Evolutionary conservation across 2,888 invertebrate species (phyloP), one percentile per base, ranked within the genome.

Genomic region (Perithous albicinctus): DNA sequence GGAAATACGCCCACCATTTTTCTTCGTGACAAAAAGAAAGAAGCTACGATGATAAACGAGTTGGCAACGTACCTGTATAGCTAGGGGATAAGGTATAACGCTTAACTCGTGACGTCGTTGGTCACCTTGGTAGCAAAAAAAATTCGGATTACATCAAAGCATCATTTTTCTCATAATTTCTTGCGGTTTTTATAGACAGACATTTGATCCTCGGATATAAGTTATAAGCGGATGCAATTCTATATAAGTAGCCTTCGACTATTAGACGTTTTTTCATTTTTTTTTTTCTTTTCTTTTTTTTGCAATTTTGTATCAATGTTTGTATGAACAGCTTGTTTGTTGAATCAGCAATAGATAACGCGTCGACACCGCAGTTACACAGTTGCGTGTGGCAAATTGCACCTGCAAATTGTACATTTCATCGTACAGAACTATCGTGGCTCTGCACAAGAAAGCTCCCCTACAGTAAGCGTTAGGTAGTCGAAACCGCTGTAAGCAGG

Each of bases 281-380:
- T n/a, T n/a, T n/a, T n/a, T n/a, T n/a, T n/a, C n/a, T n/a, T n/a
- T n/a, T n/a, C n/a, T n/a, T n/a, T n/a, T n/a, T n/a, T n/a, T n/a
- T n/a, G n/a, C n/a, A n/a, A n/a, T n/a, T n/a, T 18, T 59, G 41
- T 41, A 41, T 26, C 7, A 64, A 74, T 38, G 23, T 41, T 64
- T 54, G 74, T 38, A 64, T 74, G 64, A 74, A 64, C 74, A 74
- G 64, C 54, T 26, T 54, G 46, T 10, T 75, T 32, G 46, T 54
- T 20, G n/a, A 26, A 18, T 20, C 18, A 43, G 26, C 64, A 15
- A 23, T 18, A 64, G 43, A 54, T 64, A 64, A 56, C 15, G 20
- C 6, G 10, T 29, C 26, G 26, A 41, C 48, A 26, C 5, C n/a
- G 41, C 2, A 15, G 56, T 59, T 41, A 18, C 15, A 2, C 38